Evolutionary conservation across 23 tunicate species (phyloP), one percentile per base, ranked within the genome.

Genomic region (Styela plicata): DNA sequence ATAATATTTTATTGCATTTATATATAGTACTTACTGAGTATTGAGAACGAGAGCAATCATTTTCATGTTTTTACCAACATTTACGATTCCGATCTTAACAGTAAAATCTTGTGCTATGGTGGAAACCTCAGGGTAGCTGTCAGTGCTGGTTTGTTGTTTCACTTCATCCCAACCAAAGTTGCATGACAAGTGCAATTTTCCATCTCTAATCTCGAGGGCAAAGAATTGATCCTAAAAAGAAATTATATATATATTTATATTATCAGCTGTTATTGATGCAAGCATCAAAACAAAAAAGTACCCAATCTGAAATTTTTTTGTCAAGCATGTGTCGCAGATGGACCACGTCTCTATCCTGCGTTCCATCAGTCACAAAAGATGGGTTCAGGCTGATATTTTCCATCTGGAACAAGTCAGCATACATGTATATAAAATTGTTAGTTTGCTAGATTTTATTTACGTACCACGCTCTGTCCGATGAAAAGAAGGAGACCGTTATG

Each of bases 131-230:
- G 71, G 71, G 71, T 67, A 67, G 0, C 10, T 44, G 57, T 44
- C 57, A 44, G 57, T 44, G 57, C 57, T 44, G 57, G 13, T 13
- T 44, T 13, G 10, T 44, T 44, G 10, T 44, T 44, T 44, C 0
- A 94, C 90, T 18, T 90, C 92, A 2, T 69, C 68, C 65, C 86
- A 95, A 21, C 89, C 96, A 63, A 95, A 89, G 82, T 95, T 95
- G 87, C 81, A 95, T 13, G 79, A 34, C 69, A 89, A 66, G 34
- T 63, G 80, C 35, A 91, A 74, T 20, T 74, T 77, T 23, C 99
- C 99, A 66, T 86, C 85, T 18, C 53, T 84, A 52, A 90, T 35
- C 79, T 95, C 97, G 52, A 95, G 70, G 13, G 99, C 99, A 37
- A 89, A 32, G 82, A 89, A 95, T 78, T 89, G 94, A 31, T 90